A percentile compares a stretch with the other conserved stretches of the same genome.
Conservation (phyloP, 1,140 invertebrate genomes). For the Penaeus japonicus region DNA sequence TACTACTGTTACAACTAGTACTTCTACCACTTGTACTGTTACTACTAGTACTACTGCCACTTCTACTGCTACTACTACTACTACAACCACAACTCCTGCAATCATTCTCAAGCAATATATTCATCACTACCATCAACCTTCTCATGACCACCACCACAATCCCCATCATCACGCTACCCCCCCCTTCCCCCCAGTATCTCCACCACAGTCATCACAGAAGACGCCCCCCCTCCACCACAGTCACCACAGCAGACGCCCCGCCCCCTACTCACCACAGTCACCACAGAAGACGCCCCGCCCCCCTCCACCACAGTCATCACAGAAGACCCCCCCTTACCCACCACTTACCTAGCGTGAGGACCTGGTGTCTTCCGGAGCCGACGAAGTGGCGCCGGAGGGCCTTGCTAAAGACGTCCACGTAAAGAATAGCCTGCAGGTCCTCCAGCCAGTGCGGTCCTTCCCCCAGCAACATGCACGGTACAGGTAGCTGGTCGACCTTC, state of each 20-base stretch:
- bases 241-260: background rate
- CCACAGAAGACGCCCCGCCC: background rate
- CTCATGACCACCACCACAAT: background rate
- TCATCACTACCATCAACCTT: background rate
- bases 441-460: slow-evolving; percentile 42
- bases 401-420: slow-evolving; percentile 35
- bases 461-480: slow-evolving; percentile 29
- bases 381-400: slow-evolving; percentile 17
- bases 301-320: background rate
- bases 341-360: slow-evolving; percentile 13
- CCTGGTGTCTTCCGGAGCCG: slow-evolving; percentile 2
- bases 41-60: no score
- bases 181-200: background rate
- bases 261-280: background rate
- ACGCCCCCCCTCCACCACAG: background rate
- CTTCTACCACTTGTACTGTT: no score
- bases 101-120: background rate
- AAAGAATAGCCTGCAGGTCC: slow-evolving; percentile 30
- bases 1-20: no score
- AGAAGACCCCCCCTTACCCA: background rate
- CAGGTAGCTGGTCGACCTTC: slow-evolving; percentile 17
- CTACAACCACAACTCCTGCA: no score
- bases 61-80: no score
- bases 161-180: background rate
- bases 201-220: background rate